A percentile compares a stretch with the other conserved stretches of the same genome.
Conservation (phyloP, 2,888 invertebrate species). For the Drosophila maculinotata region DNA sequence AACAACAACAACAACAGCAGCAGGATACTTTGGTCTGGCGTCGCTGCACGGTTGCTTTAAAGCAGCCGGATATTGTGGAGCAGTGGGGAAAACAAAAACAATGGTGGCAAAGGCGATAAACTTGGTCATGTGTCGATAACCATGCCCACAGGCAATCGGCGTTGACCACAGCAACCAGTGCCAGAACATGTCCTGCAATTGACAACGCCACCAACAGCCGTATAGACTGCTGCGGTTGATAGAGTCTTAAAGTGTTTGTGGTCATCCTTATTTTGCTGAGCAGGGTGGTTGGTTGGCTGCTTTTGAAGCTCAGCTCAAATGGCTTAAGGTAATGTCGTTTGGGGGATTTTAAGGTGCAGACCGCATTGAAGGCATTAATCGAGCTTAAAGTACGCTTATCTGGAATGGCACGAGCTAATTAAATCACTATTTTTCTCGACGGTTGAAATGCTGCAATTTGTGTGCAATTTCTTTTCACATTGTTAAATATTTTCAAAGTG, state of each 20-base stretch:
- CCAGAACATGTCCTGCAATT: slow-evolving; percentile 39
- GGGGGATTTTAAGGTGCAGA: slow-evolving; percentile 39
- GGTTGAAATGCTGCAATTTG: neutral
- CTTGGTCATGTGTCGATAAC: slow-evolving; percentile 61
- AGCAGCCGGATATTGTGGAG: slow-evolving; percentile 37
- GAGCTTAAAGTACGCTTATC: slow-evolving; percentile 17
- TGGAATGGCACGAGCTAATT: slow-evolving; percentile 17
- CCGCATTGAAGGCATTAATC: slow-evolving; percentile 27
- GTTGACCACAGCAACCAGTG: slow-evolving; percentile 44
- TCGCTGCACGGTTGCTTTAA: slow-evolving; percentile 21
- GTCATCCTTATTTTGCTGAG: slow-evolving; percentile 9
- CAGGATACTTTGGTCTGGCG: slow-evolving; percentile 17
- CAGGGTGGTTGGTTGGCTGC: slow-evolving; percentile 1
- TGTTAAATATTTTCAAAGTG: neutral
- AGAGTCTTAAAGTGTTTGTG: slow-evolving; percentile 52
- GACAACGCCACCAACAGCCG: slow-evolving; percentile 37
- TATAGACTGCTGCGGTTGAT: slow-evolving; percentile 43
- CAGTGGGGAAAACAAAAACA: slow-evolving; percentile 26
- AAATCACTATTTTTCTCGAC: slow-evolving; percentile 1
- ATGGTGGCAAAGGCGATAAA: slow-evolving; percentile 38
- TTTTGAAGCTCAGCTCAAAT: slow-evolving; percentile 44
- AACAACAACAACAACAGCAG: slow-evolving; percentile 7
- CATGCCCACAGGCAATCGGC: slow-evolving; percentile 31
- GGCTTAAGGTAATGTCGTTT: slow-evolving; percentile 48
- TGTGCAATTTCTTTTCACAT: slow-evolving; percentile 9